A percentile compares a stretch with the other conserved stretches of the same genome.
These are phyloP conservation scores for Chalcis sispes DNA, from an alignment of 2,888 invertebrate species.

Conservation along the genomic window DNA sequence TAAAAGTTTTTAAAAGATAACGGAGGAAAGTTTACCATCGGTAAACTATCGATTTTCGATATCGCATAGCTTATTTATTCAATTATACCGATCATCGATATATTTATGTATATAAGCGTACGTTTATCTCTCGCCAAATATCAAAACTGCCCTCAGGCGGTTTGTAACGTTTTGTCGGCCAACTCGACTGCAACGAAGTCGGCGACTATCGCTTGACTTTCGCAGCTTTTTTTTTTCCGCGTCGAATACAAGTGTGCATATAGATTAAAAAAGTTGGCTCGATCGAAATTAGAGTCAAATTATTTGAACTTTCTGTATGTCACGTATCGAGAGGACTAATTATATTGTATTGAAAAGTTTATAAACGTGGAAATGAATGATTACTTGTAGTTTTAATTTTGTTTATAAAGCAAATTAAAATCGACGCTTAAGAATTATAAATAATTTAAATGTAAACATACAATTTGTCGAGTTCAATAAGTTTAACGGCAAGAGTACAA, in stretches of 20 bases:
- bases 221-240: not conserved
- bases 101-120: not conserved
- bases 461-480: no score
- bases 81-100: constrained; percentile 10
- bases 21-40: not conserved
- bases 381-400: no score
- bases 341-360: constrained; percentile 1
- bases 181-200: no score
- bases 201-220: constrained; percentile 35
- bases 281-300: not conserved
- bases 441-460: no score
- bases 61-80: constrained; percentile 31
- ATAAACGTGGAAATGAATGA: no score
- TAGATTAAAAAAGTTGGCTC: not conserved
- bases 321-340: not conserved
- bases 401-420: no score
- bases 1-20: constrained; percentile 47
- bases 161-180: constrained; percentile 39
- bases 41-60: constrained; percentile 41
- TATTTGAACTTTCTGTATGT: not conserved
- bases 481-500: no score
- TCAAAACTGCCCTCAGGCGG: constrained; percentile 18
- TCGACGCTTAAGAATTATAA: no score
- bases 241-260: not conserved
- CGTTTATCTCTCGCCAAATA: constrained; percentile 20